These are phyloP conservation scores for Lepidocyrtoides sp. DNA, from an alignment of 2,888 invertebrate species.

Conservation along the genomic window DNA sequence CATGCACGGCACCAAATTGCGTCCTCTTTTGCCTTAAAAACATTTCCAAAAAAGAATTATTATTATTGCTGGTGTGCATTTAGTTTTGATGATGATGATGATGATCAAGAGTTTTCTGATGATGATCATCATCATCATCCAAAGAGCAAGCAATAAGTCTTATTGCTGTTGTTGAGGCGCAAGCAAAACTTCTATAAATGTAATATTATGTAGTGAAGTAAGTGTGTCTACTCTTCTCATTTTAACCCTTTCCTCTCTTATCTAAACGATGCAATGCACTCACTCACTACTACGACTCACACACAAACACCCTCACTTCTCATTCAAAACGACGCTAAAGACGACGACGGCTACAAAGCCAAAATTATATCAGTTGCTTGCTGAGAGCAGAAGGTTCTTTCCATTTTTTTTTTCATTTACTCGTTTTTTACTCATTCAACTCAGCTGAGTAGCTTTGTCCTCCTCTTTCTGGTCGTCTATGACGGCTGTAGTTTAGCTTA, in stretches of 20 bases:
- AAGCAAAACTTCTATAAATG: too few species aligned
- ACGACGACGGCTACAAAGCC: neutral
- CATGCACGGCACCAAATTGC: neutral
- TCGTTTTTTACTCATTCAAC: too few species aligned
- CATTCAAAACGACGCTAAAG: neutral
- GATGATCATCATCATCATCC: constrained; percentile 14
- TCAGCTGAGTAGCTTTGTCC: neutral
- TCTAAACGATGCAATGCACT: constrained; percentile 83
- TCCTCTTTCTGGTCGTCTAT: too few species aligned
- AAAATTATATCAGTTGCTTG: neutral
- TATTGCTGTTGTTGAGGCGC: too few species aligned
- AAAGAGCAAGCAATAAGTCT: neutral
- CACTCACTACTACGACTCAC: constrained; percentile 54
- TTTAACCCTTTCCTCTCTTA: constrained; percentile 69
- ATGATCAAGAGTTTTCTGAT: constrained; percentile 13
- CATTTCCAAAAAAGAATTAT: constrained; percentile 33
- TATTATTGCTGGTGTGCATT: constrained; percentile 46
- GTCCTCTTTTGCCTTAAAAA: constrained; percentile 41
- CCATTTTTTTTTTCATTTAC: neutral
- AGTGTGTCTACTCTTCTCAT: neutral
- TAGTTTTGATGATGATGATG: neutral
- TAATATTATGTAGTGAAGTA: too few species aligned
- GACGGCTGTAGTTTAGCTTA: too few species aligned
- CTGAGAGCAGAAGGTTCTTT: neutral
- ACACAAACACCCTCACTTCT: constrained; percentile 49